Percentiles rank a stretch among this genome's conserved stretches.
Conservation (phyloP, 1,140 invertebrate species). For the Asobara japonica region DNA sequence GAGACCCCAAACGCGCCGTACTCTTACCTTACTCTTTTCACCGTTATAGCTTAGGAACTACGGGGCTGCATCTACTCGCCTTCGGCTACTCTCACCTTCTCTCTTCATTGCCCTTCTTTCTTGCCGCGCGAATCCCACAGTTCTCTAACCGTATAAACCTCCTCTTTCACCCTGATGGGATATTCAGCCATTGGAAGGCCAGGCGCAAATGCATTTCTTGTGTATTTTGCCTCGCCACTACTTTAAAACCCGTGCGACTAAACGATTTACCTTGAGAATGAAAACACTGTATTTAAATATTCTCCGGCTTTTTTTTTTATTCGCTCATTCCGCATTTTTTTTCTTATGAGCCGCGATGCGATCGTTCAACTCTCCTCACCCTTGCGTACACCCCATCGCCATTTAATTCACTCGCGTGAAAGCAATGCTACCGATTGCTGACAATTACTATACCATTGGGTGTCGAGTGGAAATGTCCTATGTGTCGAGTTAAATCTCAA, state of each 20-base stretch:
- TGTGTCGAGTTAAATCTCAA: background rate
- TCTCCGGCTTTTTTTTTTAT: conserved; percentile 23
- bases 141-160: conserved; percentile 11
- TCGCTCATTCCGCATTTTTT: conserved; percentile 24
- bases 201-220: conserved; percentile 64
- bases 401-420: conserved; percentile 35
- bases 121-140: conserved; percentile 28
- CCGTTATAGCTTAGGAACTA: background rate
- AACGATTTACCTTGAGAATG: conserved; percentile 58
- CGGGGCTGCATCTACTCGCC: background rate
- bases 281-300: conserved; percentile 60
- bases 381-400: background rate
- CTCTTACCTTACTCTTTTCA: background rate
- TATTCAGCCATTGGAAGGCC: conserved; percentile 32
- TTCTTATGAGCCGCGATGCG: conserved; percentile 14
- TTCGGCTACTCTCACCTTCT: background rate
- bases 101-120: conserved; percentile 43
- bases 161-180: conserved; percentile 10
- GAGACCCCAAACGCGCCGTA: background rate
- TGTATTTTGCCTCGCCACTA: conserved; percentile 47
- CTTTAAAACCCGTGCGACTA: conserved; percentile 39
- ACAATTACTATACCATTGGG: background rate
- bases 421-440: conserved; percentile 12
- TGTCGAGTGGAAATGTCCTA: conserved; percentile 2
- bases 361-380: background rate